Base-by-base conservation (phyloP, 1,140 invertebrate species). In the Stegodyphus dumicola region DNA sequence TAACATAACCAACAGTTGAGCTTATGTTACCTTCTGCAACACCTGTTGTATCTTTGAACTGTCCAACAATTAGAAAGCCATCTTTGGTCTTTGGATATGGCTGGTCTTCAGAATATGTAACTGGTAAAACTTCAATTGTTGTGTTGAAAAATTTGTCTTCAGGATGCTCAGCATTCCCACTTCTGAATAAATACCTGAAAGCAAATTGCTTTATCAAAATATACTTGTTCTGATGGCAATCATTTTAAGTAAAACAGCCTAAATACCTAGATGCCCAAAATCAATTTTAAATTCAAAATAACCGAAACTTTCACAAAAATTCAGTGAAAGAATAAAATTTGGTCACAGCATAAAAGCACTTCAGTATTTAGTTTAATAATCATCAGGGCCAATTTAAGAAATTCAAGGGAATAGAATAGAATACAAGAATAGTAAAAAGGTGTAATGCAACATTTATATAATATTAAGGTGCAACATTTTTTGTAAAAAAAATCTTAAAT, bases 91-190 rank as follows among this genome's bases (percentile, higher is more conserved):
- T 90, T 90, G n/a, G 91, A 90, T 88, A 91, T 90, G 77, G 80
- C 67, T 71, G 66, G 49, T 87, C 88, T 88, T 89, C 76, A 60
- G 69, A 18, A 75, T 85, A 86, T 64, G 88, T 56, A 87, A 90
- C 91, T 6, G 94, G 93, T 69, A 95, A 90, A 13, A 97, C 93
- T 92, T 98, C 96, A 33, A 98, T 93, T 0, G 95, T 95, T 3
- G 96, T 96, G 88, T 98, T 96, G 89, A 95, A 95, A 89, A 98
- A 95, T 88, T 95, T 94, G 91, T 99, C 97, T 10, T 94, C 95
- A 0, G 95, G 94, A 92, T 98, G 96, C 89, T 98, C 96, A 6
- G 94, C 93, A 91, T 98, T 98, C 18, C 97, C 97, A 91, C 96
- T 98, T 81, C 95, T 93, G 89, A 99, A 96, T 86, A 95, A 92